Base-by-base conservation (phyloP, 2,888 invertebrate genomes). In the Rotaria socialis region DNA sequence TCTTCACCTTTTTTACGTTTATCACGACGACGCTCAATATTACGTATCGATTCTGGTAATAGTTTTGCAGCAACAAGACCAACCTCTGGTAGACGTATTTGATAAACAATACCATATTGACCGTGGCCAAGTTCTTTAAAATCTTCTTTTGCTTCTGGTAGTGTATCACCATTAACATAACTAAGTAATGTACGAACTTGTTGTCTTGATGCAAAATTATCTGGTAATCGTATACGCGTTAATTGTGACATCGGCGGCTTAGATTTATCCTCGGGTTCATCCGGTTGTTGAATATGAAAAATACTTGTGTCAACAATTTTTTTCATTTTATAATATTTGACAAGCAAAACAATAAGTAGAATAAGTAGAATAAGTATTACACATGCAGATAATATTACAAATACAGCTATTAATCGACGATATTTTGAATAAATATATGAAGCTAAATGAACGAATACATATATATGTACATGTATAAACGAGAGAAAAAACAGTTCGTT, bases 31-130 rank as follows among this genome's bases (percentile, higher is more conserved):
- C 47, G 41, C 24, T 47, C 47, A 43, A 35, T 47, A 80, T 43
- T 43, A 24, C 75, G 75, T 47, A 80, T 80, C 3, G 22, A 22
- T 43, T 80, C 75, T 43, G 75, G 75, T n/a, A 80, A 47, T n/a
- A 80, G 8, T 80, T 80, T 80, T 22, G 75, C 75, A 47, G 75
- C 75, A 47, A 80, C 75, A 80, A 80, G 47, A 47, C 47, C 75
- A 47, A 80, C 75, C 10, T 80, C 75, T 22, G 75, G 75, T n/a
- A 80, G 47, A 80, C 75, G 75, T 24, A 80, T 47, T 47, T 80
- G 41, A 47, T 80, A 80, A 3, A 80, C 75, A 47, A 80, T 41
- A 24, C 75, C 75, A 47, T 41, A 80, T 47, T 80, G 75, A 24
- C 75, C 75, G 24, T 47, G 43, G 24, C 75, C 75, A 47, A 80